Percentiles rank a stretch among this genome's conserved stretches.
Conservation (phyloP, 1,140 invertebrate species). For the Zaprionus nigranus region DNA sequence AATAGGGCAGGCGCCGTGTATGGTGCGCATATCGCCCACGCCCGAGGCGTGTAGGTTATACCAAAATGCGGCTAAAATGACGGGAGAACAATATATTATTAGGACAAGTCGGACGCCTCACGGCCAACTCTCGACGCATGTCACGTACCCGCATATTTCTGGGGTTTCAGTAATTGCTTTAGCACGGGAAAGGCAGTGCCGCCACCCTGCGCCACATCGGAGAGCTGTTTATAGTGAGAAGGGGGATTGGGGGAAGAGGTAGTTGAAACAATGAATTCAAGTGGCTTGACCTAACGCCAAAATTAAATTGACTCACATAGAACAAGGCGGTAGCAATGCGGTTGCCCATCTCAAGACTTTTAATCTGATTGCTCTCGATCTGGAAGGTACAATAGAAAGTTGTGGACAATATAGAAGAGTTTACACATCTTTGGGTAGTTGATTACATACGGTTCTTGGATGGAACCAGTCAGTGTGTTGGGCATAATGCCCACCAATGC, state of each 20-base stretch:
- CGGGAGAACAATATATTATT: constrained; percentile 11
- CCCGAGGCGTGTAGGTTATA: constrained; percentile 96
- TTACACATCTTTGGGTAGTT: not conserved
- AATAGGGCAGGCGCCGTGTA: constrained; percentile 98
- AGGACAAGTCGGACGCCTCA: not conserved
- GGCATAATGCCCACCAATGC: constrained; percentile 90
- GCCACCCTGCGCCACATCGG: constrained; percentile 96
- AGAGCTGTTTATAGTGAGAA: constrained; percentile 91
- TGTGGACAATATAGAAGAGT: too few relatives aligned
- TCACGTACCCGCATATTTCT: constrained; percentile 86
- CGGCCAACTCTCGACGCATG: not conserved
- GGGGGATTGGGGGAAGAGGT: too few relatives aligned
- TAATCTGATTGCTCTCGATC: constrained; percentile 28
- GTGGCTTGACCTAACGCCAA: not conserved
- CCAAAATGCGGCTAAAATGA: constrained; percentile 94
- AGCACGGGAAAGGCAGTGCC: constrained; percentile 96
- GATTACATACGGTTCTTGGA: constrained; percentile 30
- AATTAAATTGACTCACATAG: constrained; percentile 81
- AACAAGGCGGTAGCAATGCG: constrained; percentile 80
- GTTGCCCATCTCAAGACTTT: constrained; percentile 60
- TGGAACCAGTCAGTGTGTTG: constrained; percentile 88
- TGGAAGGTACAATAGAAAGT: not conserved
- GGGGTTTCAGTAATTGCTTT: constrained; percentile 92
- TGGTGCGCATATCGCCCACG: constrained; percentile 93
- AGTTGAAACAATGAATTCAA: not conserved